Base-by-base conservation (phyloP, 1,140 invertebrate genomes). In the Drosophila elegans region DNA sequence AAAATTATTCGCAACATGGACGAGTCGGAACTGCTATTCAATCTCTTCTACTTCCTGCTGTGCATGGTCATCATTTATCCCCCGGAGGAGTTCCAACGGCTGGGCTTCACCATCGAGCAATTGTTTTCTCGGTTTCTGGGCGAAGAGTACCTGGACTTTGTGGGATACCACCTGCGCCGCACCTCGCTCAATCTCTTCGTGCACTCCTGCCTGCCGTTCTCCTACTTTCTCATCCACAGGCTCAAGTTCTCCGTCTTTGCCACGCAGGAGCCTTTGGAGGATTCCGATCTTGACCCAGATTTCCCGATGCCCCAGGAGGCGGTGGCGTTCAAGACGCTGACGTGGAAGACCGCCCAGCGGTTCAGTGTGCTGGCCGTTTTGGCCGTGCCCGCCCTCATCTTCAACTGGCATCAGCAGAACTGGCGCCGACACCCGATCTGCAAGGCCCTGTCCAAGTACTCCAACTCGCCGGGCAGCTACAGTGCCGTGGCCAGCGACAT, bases 381-480 rank as follows among this genome's bases (percentile, higher is more conserved):
- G 51, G 69, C 81, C 21, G 61, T 93, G 38, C 92, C 90, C 12
- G 80, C 92, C 1, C 34, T 93, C 4, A 92, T 96, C 16, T 83
- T 94, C 11, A 93, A 92, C 48, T 98, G 97, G 96, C 95, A 94
- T 51, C 93, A 93, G 46, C 93, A 95, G 51, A 93, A 95, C 52
- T 97, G 95, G 94, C 88, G 92, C 0, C 93, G 94, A 6, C 97
- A 98, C 94, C 97, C 97, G 0, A 95, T 97, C 16, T 94, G 94
- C 6, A 93, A 94, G 81, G 94, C 94, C 48, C 93, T 98, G 2
- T 64, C 93, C 21, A 93, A 94, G 68, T 97, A 96, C 85, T 94
- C 94, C 25, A 94, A 94, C 62, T 92, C 93, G 27, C 94, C 94
- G 36, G 93, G 93, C 11, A 93, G 93, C 51, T 97, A 96, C 95